phyloP scores from a whole-genome alignment of 2,888 invertebrate genomes.

The Callosobruchus maculatus region DNA sequence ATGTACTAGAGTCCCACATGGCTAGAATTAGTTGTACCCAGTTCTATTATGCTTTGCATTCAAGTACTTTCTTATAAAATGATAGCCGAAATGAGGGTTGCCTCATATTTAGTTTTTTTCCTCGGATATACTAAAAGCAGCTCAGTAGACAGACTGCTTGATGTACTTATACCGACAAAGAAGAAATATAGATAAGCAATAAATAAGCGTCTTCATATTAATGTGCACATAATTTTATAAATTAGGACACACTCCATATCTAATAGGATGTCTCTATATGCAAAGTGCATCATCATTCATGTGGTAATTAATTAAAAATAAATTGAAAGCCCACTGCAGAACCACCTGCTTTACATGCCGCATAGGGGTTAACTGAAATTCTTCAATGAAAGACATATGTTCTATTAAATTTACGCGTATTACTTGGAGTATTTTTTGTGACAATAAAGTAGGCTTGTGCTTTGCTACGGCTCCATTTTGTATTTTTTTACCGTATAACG shows the following conservation, averaged over 20 bases:
- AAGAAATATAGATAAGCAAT: not conserved
- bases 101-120: too few relatives aligned
- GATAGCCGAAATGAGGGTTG: too few relatives aligned
- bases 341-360: not conserved
- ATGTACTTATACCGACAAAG: too few relatives aligned
- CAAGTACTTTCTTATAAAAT: too few relatives aligned
- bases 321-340: not conserved
- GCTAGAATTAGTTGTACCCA: too few relatives aligned
- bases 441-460: not conserved
- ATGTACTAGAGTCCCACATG: too few relatives aligned
- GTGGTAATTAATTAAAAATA: not conserved
- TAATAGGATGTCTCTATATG: not conserved
- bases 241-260: not conserved
- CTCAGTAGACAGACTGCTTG: not conserved
- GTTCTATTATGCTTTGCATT: too few relatives aligned
- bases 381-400: not conserved
- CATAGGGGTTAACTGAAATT: not conserved
- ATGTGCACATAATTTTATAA: not conserved
- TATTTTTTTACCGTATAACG: not conserved
- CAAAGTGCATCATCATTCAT: not conserved
- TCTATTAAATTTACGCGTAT: not conserved
- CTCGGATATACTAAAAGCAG: not conserved
- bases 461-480: not conserved
- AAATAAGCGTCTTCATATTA: not conserved
- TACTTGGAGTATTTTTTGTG: not conserved